Evolutionary conservation across 2,113 vertebrate genomes (phyloP).

Genomic region (Hippocampus comes): DNA sequence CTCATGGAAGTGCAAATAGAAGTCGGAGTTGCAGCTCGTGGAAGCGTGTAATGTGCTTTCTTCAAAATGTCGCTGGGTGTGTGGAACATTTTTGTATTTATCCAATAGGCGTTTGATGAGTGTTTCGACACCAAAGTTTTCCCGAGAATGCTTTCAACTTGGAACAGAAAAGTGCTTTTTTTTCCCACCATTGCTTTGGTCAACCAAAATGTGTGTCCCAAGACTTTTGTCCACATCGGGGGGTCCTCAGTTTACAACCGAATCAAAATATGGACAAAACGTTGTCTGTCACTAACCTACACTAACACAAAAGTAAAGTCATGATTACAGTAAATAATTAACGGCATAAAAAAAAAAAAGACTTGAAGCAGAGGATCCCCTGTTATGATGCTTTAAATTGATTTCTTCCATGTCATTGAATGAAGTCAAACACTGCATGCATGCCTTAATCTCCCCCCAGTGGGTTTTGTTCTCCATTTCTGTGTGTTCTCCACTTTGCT

Average conservation of each 20-base stretch:
- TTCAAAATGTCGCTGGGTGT: neutral
- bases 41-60: neutral
- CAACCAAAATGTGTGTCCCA: neutral
- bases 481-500: neutral
- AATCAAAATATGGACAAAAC: neutral
- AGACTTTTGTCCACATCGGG: neutral
- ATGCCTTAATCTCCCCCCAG: constrained; percentile 18
- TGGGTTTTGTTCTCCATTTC: constrained; percentile 19
- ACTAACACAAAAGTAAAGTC: neutral
- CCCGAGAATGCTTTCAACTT: neutral
- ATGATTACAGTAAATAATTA: neutral
- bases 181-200: neutral
- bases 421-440: constrained; percentile 30
- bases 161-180: neutral
- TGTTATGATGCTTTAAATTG: constrained; percentile 9
- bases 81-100: neutral
- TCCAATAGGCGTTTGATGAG: no score
- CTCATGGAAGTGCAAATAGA: neutral
- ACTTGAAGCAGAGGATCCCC: neutral
- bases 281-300: neutral
- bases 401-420: constrained; percentile 4
- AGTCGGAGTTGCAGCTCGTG: neutral
- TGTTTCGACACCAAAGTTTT: neutral
- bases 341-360: neutral
- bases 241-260: neutral